These are phyloP conservation scores for Ladona fulva DNA, from an alignment of 1,140 invertebrate genomes.

Conservation along the genomic window DNA sequence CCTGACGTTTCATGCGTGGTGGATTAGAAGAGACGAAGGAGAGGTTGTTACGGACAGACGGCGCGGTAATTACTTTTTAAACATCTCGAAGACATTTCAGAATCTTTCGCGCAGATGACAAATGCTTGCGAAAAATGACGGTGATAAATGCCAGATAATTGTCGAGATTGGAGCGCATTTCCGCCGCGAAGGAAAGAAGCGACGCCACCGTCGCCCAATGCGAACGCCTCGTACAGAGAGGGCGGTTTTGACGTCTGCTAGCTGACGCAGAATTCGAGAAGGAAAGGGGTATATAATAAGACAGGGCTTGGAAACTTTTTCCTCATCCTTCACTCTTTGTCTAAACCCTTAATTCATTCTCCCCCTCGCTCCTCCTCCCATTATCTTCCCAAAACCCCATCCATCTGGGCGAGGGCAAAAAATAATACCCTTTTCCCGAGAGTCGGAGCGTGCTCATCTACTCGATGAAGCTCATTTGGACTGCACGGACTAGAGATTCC, in stretches of 20 bases:
- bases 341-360: background rate
- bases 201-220: too few species aligned
- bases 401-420: too few species aligned
- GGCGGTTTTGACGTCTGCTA: background rate
- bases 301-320: background rate
- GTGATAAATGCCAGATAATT: slow-evolving; percentile 1
- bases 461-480: background rate
- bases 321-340: background rate
- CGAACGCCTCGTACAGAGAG: too few species aligned
- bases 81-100: background rate
- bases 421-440: background rate
- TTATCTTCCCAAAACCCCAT: too few species aligned
- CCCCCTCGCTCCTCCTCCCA: background rate
- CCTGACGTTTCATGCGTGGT: too few species aligned
- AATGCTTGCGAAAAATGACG: background rate
- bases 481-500: background rate
- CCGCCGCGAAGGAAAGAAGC: too few species aligned
- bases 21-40: background rate
- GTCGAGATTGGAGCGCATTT: background rate
- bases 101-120: background rate
- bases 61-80: background rate
- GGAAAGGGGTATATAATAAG: background rate
- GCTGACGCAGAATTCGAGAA: background rate
- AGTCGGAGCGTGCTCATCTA: background rate
- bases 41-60: background rate